Evolutionary conservation across 2,888 invertebrate species (phyloP).

Genomic region (Drosophila mimetica): DNA sequence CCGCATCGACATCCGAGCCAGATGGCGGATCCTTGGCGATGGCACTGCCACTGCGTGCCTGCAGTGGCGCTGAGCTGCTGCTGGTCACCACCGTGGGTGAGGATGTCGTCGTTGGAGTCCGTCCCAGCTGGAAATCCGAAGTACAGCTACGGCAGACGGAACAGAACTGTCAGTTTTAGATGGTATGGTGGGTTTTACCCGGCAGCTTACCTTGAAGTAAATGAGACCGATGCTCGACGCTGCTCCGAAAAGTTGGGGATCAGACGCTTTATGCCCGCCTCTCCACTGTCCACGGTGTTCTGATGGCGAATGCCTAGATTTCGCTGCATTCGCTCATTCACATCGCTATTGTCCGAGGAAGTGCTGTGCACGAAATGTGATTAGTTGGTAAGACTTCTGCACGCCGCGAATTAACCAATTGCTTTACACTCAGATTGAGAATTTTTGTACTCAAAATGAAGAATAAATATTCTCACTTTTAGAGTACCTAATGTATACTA

Average conservation of each 20-base stretch:
- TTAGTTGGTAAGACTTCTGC: no score
- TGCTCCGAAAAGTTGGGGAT: slow-evolving; percentile 82
- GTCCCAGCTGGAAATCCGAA: slow-evolving; percentile 73
- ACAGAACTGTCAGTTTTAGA: neutral
- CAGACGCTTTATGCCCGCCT: slow-evolving; percentile 85
- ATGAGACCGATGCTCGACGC: slow-evolving; percentile 83
- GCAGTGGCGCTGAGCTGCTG: slow-evolving; percentile 46
- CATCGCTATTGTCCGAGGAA: slow-evolving; percentile 89
- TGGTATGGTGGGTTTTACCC: neutral
- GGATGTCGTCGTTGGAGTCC: slow-evolving; percentile 60
- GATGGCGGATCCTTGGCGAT: slow-evolving; percentile 60
- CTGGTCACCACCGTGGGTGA: slow-evolving; percentile 66
- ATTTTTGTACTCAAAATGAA: no score
- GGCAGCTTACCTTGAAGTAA: slow-evolving; percentile 81
- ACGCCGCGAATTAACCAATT: no score
- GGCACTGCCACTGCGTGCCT: slow-evolving; percentile 33
- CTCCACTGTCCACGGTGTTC: slow-evolving; percentile 88
- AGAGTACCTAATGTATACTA: no score
- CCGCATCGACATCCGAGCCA: slow-evolving; percentile 57
- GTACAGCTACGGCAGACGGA: slow-evolving; percentile 52
- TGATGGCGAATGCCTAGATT: slow-evolving; percentile 88
- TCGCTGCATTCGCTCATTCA: slow-evolving; percentile 87
- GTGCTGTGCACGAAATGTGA: slow-evolving; percentile 60
- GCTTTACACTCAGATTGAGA: no score
- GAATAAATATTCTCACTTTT: no score